These are phyloP conservation scores for Phylloscopus trochiloides DNA, from an alignment of 2,113 vertebrate species.

Conservation along the genomic window DNA sequence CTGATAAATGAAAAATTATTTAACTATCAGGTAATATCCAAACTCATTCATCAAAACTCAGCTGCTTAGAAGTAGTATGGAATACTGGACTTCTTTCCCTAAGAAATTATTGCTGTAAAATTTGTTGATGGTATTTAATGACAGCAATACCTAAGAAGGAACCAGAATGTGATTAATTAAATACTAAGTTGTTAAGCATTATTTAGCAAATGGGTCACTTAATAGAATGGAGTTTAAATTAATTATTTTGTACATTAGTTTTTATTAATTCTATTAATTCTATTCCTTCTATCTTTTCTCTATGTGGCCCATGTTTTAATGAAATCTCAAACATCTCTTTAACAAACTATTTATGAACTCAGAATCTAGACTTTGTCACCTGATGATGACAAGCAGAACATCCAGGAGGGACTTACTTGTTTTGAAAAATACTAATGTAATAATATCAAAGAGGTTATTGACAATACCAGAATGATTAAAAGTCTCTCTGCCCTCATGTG, in stretches of 20 bases:
- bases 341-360: neutral
- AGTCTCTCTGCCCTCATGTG: neutral
- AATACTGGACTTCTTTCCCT: neutral
- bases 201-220: neutral
- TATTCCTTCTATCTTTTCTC: neutral
- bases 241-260: neutral
- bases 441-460: neutral
- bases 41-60: slow-evolving; percentile 33
- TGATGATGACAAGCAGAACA: neutral
- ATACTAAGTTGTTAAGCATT: neutral
- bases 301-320: neutral
- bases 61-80: neutral
- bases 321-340: neutral
- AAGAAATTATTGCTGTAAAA: slow-evolving; percentile 16
- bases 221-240: neutral
- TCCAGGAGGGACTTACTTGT: neutral
- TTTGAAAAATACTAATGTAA: neutral
- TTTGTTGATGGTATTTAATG: slow-evolving; percentile 21
- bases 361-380: neutral
- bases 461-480: neutral
- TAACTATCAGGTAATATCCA: neutral
- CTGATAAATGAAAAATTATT: slow-evolving; percentile 19
- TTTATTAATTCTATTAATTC: neutral
- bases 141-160: neutral
- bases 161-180: neutral